Base-by-base conservation (phyloP, 2,888 invertebrate genomes). In the Argynnis bischoffii region DNA sequence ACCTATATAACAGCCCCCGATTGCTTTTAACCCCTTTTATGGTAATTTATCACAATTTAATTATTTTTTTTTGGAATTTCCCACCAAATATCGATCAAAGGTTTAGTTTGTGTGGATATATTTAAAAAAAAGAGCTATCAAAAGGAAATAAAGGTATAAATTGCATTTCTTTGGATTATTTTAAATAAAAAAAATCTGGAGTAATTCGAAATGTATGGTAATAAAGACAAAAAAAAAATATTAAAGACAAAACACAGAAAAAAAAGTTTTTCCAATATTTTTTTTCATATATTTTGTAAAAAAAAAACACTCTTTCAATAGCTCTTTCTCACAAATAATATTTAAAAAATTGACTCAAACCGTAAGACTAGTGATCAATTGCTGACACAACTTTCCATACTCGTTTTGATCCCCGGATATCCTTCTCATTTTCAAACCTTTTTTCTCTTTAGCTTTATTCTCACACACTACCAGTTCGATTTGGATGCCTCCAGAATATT, bases 321-420 rank as follows among this genome's bases (percentile, higher is more conserved):
- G 35, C 60, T 51, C 31, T 35, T 61, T 48, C 48, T 26, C n/a
- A 14, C 18, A 53, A 35, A 35, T 35, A 35, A 41, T 11, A 41
- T 41, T 41, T 41, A 41, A 61, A 57, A 50, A 61, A 41, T 53
- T 41, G 48, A 59, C 59, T 59, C 59, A 61, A 61, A 96, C 96
- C 68, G 96, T 96, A 93, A 98, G 95, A 82, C 97, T 97, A 61
- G 96, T 96, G 69, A 98, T 97, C 77, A 98, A 89, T 87, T 97
- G 97, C 82, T 97, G 96, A 86, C 98, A 98, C 53, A 98, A 93
- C 85, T 97, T 96, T 72, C 96, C 97, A 81, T 97, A 98, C 81
- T 97, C 97, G 76, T 96, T 93, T 86, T 97, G 97, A 86, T 98
- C 98, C 6, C 98, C 98, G 0, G 97, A 97, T 77, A 98, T 97